phyloP scores from a whole-genome alignment of 2,113 vertebrate species.

The Xyrauchen texanus region DNA sequence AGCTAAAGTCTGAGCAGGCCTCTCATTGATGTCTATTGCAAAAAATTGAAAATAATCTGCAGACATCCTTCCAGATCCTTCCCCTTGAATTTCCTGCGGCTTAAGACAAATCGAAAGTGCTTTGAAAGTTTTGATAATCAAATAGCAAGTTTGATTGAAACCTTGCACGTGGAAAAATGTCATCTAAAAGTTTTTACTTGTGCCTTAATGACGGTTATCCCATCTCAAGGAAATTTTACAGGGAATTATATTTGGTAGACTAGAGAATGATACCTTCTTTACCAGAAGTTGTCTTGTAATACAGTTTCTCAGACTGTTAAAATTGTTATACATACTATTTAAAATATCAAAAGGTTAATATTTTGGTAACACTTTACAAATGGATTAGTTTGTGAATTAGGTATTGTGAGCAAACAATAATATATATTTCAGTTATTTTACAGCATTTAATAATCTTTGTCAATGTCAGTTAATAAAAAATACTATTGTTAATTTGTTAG shows the following conservation, averaged over 20 bases:
- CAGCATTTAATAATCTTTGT: too few species aligned
- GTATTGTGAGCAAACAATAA: too few species aligned
- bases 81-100: constrained; percentile 79
- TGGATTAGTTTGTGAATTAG: too few species aligned
- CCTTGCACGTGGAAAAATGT: constrained; percentile 71
- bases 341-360: too few species aligned
- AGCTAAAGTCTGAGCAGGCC: constrained; percentile 61
- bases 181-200: constrained; percentile 37
- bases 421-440: too few species aligned
- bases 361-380: too few species aligned
- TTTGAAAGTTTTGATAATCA: constrained; percentile 80
- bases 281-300: too few species aligned
- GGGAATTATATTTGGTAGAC: not conserved
- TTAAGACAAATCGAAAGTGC: constrained; percentile 73
- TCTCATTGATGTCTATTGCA: constrained; percentile 76
- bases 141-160: constrained; percentile 75
- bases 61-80: constrained; percentile 78
- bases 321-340: too few species aligned
- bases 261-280: too few species aligned
- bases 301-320: too few species aligned
- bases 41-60: constrained; percentile 80
- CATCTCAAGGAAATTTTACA: constrained; percentile 9
- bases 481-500: too few species aligned
- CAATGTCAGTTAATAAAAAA: too few species aligned
- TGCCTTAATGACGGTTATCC: constrained; percentile 32